Evolutionary conservation across 2,113 vertebrate species (phyloP), one percentile per base, ranked within the genome.

Genomic region (Piprites chloris): DNA sequence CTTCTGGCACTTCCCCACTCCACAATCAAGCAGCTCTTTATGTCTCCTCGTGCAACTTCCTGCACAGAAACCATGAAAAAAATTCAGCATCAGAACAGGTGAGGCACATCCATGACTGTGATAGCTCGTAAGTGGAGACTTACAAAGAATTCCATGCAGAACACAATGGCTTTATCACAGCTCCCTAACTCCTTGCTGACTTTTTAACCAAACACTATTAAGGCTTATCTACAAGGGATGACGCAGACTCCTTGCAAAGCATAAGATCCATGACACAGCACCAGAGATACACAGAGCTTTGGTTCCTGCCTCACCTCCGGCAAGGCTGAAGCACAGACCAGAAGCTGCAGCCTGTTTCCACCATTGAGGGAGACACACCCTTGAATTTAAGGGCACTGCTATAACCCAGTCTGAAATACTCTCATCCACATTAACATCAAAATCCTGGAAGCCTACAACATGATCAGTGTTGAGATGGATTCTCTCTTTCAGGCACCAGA

Each of bases 91-190:
- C 32, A 72, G 39, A 77, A 71, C 3, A 62, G 44, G 44, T 33
- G 52, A 87, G 56, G 49, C 37, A 69, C 12, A 27, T 4, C 23
- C 3, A 3, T 15, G 42, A 18, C 22, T 22, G 19, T 23, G 44
- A 72, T 1, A 37, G 47, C 30, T 79, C 47, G 74, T 27, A 39
- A 0, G 0, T n/a, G 65, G 18, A 55, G 11, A 77, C 20, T 15
- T 49, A 42, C 39, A 46, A 8, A 72, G 19, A 84, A 50, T 52
- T 49, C 9, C 28, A 7, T 9, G 30, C 12, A 24, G 41, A 73
- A 44, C 71, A 72, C 41, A 53, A 32, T 3, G 26, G 41, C 17
- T 58, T 84, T 78, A 65, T 33, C 68, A 79, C 86, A 77, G 55
- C n/a, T 85, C 74, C 41, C 59, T 62, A 67, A 67, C 49, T 47